Base-by-base conservation (phyloP, 2,113 vertebrate species). In the Scortum barcoo region DNA sequence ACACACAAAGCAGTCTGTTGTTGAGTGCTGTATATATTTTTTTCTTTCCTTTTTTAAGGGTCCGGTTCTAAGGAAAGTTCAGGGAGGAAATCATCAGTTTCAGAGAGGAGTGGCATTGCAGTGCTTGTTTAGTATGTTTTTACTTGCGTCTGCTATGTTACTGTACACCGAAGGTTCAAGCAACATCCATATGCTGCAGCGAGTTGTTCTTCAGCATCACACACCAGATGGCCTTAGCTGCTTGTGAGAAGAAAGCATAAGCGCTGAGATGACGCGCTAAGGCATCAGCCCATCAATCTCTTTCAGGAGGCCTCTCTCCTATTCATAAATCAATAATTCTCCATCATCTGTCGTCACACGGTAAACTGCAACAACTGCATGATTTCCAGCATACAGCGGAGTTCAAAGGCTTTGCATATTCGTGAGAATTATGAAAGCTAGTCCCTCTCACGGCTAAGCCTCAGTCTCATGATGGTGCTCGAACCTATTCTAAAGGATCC, bases 321-420 rank as follows among this genome's bases (percentile, higher is more conserved):
- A 76, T 83, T 90, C 86, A 85, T 86, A 71, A 92, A 89, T 91
- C 83, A 90, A 90, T 89, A 87, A 88, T 76, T 54, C 72, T 79
- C 76, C 81, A 62, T 81, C 80, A 85, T 81, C 69, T 57, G 20
- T 54, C 74, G 73, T 63, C 69, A 80, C 74, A 76, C 38, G 65
- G 78, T 67, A 85, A 85, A 89, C 56, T 85, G 89, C 76, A 85
- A 73, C 66, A 57, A 57, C 44, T 38, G 69, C 76, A 79, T 57
- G 78, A 65, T 86, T 86, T 81, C 44, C 81, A 73, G 78, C 61
- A 68, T 68, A 70, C 68, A 72, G 74, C n/a, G 65, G 69, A 84
- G 81, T 91, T 89, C 87, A 87, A 85, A 84, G 80, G 83, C 78
- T 92, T 92, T 86, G 87, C 85, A 87, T 91, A 91, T 91, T 86